phyloP scores from a whole-genome alignment of 2,113 vertebrate species.

The Paraplagusia blochii region DNA sequence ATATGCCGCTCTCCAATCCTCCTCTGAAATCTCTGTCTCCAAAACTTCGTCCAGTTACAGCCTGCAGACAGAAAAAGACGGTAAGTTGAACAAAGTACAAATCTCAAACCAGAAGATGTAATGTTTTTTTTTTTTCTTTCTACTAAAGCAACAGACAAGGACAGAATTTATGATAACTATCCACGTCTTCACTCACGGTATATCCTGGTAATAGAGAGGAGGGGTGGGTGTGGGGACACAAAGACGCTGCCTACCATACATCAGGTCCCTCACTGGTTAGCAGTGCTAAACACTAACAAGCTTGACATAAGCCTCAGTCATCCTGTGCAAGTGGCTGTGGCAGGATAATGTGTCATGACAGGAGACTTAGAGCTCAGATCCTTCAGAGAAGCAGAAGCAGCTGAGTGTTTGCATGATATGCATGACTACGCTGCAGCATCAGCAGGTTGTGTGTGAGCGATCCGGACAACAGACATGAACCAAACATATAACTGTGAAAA shows the following conservation, averaged over 20 bases:
- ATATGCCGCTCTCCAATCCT: slow-evolving; percentile 89
- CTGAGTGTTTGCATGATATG: slow-evolving; percentile 31
- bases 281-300: slow-evolving; percentile 67
- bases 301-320: slow-evolving; percentile 69
- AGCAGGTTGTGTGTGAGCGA: background rate
- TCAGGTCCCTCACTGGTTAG: slow-evolving; percentile 47
- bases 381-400: slow-evolving; percentile 33
- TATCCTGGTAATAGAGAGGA: slow-evolving; percentile 17
- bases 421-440: slow-evolving; percentile 3
- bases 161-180: slow-evolving; percentile 19
- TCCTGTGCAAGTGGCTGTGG: slow-evolving; percentile 55
- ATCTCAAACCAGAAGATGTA: slow-evolving; percentile 4
- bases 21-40: slow-evolving; percentile 89
- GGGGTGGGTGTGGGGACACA: slow-evolving; percentile 13
- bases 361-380: slow-evolving; percentile 58
- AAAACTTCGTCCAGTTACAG: slow-evolving; percentile 90
- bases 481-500: background rate
- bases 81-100: slow-evolving; percentile 1
- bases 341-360: slow-evolving; percentile 69
- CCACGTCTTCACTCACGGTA: slow-evolving; percentile 19
- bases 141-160: slow-evolving; percentile 6
- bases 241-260: slow-evolving; percentile 36
- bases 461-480: background rate
- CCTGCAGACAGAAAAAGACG: slow-evolving; percentile 66
- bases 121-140: background rate